These are phyloP conservation scores for Phrynocephalus vlangalii DNA, from an alignment of 2,797 vertebrate species.

Conservation along the genomic window DNA sequence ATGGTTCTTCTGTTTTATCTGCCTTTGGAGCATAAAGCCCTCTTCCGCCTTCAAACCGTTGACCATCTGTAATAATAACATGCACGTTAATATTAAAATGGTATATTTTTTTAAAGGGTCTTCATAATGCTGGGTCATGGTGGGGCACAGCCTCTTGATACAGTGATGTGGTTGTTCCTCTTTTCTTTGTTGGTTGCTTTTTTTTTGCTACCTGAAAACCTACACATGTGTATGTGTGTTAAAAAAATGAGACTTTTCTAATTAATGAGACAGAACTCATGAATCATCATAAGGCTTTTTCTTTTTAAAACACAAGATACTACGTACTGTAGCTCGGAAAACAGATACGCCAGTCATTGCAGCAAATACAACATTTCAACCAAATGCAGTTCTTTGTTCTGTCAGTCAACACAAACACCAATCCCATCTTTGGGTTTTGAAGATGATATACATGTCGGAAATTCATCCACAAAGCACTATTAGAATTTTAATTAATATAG, in stretches of 20 bases:
- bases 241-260: neutral
- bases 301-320: neutral
- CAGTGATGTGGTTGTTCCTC: neutral
- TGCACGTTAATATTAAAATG: no score
- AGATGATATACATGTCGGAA: neutral
- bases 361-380: neutral
- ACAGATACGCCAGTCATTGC: neutral
- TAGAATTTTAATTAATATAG: neutral
- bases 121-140: neutral
- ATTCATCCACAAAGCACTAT: neutral
- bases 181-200: neutral
- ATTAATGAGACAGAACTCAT: neutral
- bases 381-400: neutral
- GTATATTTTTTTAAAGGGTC: no score
- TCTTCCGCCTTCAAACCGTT: no score
- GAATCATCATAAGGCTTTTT: neutral
- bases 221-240: neutral
- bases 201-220: neutral
- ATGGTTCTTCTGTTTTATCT: no score
- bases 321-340: neutral
- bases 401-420: neutral
- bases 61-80: no score
- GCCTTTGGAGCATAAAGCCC: no score
- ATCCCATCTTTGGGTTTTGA: neutral
- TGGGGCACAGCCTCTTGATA: neutral